Base-by-base conservation (phyloP, 2,113 vertebrate species). In the Poicephalus gulielmi region DNA sequence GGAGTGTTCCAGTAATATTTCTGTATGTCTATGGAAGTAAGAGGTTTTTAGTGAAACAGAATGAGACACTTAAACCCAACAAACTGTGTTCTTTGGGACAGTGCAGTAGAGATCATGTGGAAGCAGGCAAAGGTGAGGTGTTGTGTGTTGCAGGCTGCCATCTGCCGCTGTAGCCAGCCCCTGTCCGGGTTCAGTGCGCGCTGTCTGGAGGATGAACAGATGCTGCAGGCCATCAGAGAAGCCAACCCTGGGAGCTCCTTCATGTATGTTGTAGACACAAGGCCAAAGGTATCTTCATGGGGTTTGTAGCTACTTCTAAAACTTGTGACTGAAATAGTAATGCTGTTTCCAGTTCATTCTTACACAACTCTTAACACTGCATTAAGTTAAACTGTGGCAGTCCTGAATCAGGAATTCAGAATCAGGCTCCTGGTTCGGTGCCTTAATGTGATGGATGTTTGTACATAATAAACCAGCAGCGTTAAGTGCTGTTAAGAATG, bases 201-300 rank as follows among this genome's bases (percentile, higher is more conserved):
- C 88, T 98, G 98, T 64, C 71, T 97, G 68, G 98, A 99, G 95
- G 98, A 99, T 11, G 98, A 98, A 49, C 98, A 98, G 63, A 98
- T 99, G 97, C 95, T 99, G 66, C 97, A 98, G 91, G 98, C 97
- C 30, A 98, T 99, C 96, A 96, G 97, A 86, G 97, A 97, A 81
- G 97, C 98, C 50, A 99, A 99, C 79, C 98, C 98, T 7, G 95
- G 96, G 76, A 98, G 97, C 83, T 91, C 98, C 70, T 98, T 98
- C 96, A 98, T 99, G 97, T 98, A 99, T 94, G 98, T 98, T 91
- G 98, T 98, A 96, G 98, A 99, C 97, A 98, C 98, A 13, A 98
- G 98, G 92, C 98, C 98, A 91, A 98, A 98, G 98, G 98, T 98
- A 98, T 63, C 53, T 80, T 80, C 71, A 10, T 8, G 41, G 76